Evolutionary conservation across 2,888 invertebrate genomes (phyloP), one percentile per base, ranked within the genome.

Genomic region (Leucoptera coffeella): DNA sequence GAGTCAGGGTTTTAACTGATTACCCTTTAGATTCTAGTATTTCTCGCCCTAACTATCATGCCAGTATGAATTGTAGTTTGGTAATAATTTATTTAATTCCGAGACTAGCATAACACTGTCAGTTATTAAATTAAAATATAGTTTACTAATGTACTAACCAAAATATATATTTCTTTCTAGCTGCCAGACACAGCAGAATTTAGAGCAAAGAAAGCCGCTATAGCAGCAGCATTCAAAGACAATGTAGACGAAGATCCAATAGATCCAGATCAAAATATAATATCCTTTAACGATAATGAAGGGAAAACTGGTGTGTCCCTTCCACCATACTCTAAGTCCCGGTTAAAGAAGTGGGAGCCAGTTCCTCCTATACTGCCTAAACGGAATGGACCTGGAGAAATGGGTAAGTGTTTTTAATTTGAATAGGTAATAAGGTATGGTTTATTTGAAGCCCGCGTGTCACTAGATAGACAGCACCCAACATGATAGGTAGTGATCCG

Each of bases 371-470:
- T 91, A 2, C 61, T 59, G 25, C 83, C 85, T 32, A 61, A 64
- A 24, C 72, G 73, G 23, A 82, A 83, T 2, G 77, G 74, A 31
- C 89, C 91, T 15, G 99, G 99, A 22, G 97, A 97, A 69, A 75
- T 85, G 75, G 97, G 97, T 41, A 73, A 62, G 52, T 36, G 9
- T n/a, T n/a, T n/a, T n/a, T n/a, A n/a, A n/a, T n/a, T n/a, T n/a
- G n/a, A n/a, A n/a, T n/a, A n/a, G n/a, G n/a, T n/a, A n/a, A n/a
- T n/a, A n/a, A n/a, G n/a, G n/a, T n/a, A n/a, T n/a, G n/a, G n/a
- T n/a, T n/a, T n/a, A n/a, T n/a, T n/a, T n/a, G n/a, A n/a, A n/a
- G n/a, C n/a, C n/a, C n/a, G n/a, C n/a, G n/a, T n/a, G n/a, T n/a
- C n/a, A n/a, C n/a, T n/a, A n/a, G n/a, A n/a, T n/a, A n/a, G n/a